Evolutionary conservation across 1,140 invertebrate species (phyloP), one percentile per base, ranked within the genome.

Genomic region (Acromyrmex charruanus): DNA sequence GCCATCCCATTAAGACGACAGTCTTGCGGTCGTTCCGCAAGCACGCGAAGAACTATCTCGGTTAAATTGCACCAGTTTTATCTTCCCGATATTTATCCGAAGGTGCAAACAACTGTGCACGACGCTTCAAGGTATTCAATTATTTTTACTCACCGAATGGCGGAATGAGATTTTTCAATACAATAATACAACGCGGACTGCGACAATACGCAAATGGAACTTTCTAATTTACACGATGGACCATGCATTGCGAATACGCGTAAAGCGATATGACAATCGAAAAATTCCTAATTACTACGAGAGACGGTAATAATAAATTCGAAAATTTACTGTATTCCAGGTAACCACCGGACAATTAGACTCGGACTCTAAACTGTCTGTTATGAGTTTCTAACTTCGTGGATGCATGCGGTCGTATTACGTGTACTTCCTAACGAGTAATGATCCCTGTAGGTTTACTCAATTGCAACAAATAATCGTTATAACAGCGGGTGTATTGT

Each of bases 381-480:
- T 88, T 84, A 84, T 88, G 74, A 80, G 82, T 85, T 84, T 85
- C 79, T 77, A 63, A 58, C 28, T 69, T 80, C 66, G 66, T 18
- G 72, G 75, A 69, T 71, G 69, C 49, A 21, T 21, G 14, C 58
- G 25, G 18, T 14, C 31, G 71, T 81, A 82, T 61, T 82, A 49
- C 72, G 49, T 44, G 35, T 49, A 79, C 80, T 89, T 87, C 72
- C 55, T 79, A 61, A 53, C 87, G 31, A 51, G 28, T 84, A 79
- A 84, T 80, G 72, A 89, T 84, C 77, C 59, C 77, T 39, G 69
- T 28, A 89, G 84, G 71, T 72, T 75, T 55, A 82, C 74, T 49
- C 74, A 77, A 88, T 88, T 74, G 65, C 88, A 61, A 68, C 88
- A 75, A 81, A 74, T 66, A 80, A 88, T 88, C 77, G 21, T 88